Base-by-base conservation (phyloP, 2,797 vertebrate species). In the Hemitrygon akajei region DNA sequence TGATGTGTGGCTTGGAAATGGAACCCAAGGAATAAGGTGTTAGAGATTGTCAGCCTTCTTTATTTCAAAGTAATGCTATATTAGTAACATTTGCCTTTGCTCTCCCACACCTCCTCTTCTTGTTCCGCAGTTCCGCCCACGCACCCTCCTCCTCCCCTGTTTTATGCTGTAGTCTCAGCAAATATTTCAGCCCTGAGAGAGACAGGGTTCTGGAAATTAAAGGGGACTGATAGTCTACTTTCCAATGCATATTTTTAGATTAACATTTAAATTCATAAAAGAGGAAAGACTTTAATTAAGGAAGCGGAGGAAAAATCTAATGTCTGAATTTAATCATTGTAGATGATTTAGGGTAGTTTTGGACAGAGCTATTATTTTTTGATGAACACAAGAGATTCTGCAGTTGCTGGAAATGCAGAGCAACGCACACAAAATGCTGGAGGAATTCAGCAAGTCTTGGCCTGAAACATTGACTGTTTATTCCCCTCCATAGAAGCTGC, bases 41-140 rank as follows among this genome's bases (percentile, higher is more conserved):
- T 56, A 56, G 71, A 73, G 25, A 75, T 93, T 73, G 91, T 47
- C 91, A 93, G 71, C 37, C 73, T 93, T 93, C 69, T 93, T 93
- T 93, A 93, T 73, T 47, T 76, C 91, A 93, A 56, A 93, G 71
- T 93, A 75, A 93, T 76, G 37, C 91, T 93, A 93, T 93, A 73
- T 93, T 76, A n/a, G 91, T 93, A 93, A 75, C 37, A 76, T 93
- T 93, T 93, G 91, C 91, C 91, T 75, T 93, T 93, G 34, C 71
- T 93, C 91, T 93, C 71, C 91, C 73, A 73, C 91, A 93, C 91
- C 71, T 93, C 91, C 71, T 73, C 91, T 71, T 58, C 47, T 56
- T 93, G 91, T 93, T 93, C 91, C 27, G 71, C 91, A 93, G 69
- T 93, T 93, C 91, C 71, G 14, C 91, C 91, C 91, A 92, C 91